Evolutionary conservation across 2,113 vertebrate genomes (phyloP), one percentile per base, ranked within the genome.

Genomic region (Hydrochoerus hydrochaeris): DNA sequence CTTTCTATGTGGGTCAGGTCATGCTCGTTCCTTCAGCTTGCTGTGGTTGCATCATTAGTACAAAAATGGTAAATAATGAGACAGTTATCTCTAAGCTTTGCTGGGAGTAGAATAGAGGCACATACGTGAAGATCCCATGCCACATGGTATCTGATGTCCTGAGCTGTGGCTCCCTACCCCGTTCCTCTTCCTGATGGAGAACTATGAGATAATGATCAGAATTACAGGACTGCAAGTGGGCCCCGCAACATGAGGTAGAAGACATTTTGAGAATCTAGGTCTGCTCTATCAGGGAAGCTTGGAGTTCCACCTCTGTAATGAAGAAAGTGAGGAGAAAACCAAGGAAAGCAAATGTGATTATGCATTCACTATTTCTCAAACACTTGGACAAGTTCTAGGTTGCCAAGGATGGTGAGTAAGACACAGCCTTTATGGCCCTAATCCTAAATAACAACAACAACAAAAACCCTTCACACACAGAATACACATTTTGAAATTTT

Each of bases 51-150:
- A 58, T 85, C 77, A 69, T 88, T 57, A 95, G 80, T 83, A 52
- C 58, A 95, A 93, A 38, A 20, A 5, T 35, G 62, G 60, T n/a
- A 75, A 57, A 65, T 49, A 80, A 95, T 2, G 11, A 13, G 24
- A 26, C 16, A 52, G n/a, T 90, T 81, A 69, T 54, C 58, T 77
- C 14, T 20, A 78, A 91, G 38, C 13, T 44, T 65, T 54, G 3
- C 80, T 46, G 41, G 52, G n/a, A 82, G 38, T 77, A 54, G 85
- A 95, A 80, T 60, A 32, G 85, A 54, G 57, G 73, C 44, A 20
- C 0, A 0, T 3, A 16, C 0, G 0, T 32, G 4, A 41, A 88
- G 49, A 77, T 12, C 2, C 41, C 3, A 0, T 20, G 1, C 10
- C 5, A 11, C 1, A 12, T 35, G 3, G 17, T 44, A 0, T 71